Base-by-base conservation (phyloP, 1,140 invertebrate genomes). In the Drosophila ercepeae region DNA sequence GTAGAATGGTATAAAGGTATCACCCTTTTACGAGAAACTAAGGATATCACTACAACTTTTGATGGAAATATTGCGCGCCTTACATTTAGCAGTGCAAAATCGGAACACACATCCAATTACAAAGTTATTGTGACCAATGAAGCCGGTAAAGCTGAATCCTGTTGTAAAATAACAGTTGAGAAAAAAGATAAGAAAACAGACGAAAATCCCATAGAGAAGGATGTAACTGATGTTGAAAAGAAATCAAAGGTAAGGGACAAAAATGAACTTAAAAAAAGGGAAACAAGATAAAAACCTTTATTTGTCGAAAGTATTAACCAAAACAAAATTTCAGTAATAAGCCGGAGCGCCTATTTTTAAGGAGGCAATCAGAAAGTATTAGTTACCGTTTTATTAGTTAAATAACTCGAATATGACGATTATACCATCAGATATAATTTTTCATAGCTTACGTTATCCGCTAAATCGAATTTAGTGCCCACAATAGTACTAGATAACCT, bases 1-100 rank as follows among this genome's bases (percentile, higher is more conserved):
- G 94, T 97, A 16, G 95, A 94, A n/a, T 98, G 97, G 97, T 97
- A 95, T 88, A 97, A 95, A 93, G 95, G 97, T 70, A 93, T 94
- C 3, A 95, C 94, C 7, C 91, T 95, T 0, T 94, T 98, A 13
- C 94, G 93, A 64, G 94, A 96, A 76, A 94, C 95, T 11, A 92
- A 93, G 1, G 96, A 94, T 64, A 94, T 95, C 9, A 93, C 92
- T 44, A 93, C 93, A 7, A 94, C 94, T 1, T 97, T 97, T 89
- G 96, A 98, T 91, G 96, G 96, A n/a, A 94, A 94, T 34, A 95
- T 94, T 29, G 95, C 96, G 21, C 93, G 94, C 51, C 86, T 98
- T 0, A 94, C 93, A 16, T 96, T 98, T 48, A 94, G 93, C 63
- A 94, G 94, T 53, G 94, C 94, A 8, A 94, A 94, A 64, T 92